Base-by-base conservation (phyloP, 2,113 vertebrate species). In the Lepus americanus region DNA sequence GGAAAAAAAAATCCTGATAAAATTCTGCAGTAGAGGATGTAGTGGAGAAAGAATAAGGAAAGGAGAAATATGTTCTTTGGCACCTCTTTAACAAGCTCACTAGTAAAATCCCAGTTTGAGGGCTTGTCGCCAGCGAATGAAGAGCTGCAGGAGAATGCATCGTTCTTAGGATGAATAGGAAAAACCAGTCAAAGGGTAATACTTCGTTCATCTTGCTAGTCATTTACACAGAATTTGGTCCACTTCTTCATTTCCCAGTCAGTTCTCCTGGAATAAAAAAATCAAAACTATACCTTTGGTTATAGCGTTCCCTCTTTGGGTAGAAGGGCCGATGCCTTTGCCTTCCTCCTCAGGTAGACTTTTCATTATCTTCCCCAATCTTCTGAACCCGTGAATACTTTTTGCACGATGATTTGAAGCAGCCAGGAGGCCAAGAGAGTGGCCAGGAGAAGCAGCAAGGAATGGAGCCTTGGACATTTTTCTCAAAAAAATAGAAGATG, bases 361-460 rank as follows among this genome's bases (percentile, higher is more conserved):
- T 99, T 96, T 99, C 98, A 67, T 98, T 98, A 92, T 99, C 98
- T 78, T 99, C 98, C 3, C 98, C 98, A 0, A 69, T 98, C 97
- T 99, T 99, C 98, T 99, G 99, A 92, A 99, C 99, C 97, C 99
- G 99, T 39, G 99, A 99, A 96, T 99, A 99, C 95, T 98, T 99
- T 98, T 99, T 99, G 97, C 99, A 99, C 31, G 99, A 99, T 93
- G 98, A 99, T 95, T 99, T 99, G 96, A 99, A 98, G 98, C 99
- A 99, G 97, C 99, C 98, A 22, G 99, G 99, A 51, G 99, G 99
- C 99, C 99, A 99, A 94, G 98, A 98, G 70, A 99, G 97, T 0
- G 99, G 99, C 99, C 99, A 99, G 66, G 99, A 99, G 98, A 99
- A 99, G 82, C 99, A 99, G 95, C 99, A 99, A 39, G 99, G 99